These are phyloP conservation scores for Oreotragus oreotragus DNA, from an alignment of 2,113 vertebrate species.

Conservation along the genomic window DNA sequence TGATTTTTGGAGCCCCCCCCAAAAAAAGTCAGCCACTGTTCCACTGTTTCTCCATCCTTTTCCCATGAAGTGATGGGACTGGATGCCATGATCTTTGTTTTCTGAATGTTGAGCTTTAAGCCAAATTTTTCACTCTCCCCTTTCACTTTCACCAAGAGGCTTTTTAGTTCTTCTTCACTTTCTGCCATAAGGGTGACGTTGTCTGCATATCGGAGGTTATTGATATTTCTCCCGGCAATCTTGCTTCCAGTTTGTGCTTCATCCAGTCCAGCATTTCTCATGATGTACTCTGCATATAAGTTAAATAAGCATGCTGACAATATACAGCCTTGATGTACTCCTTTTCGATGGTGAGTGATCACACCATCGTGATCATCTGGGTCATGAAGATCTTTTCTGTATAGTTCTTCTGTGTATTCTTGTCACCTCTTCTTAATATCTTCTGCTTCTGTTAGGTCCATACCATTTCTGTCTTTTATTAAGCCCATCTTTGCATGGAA, in stretches of 20 bases:
- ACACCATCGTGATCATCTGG: not conserved
- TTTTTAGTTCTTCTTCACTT: not conserved
- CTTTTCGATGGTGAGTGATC: not conserved
- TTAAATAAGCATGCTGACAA: not conserved
- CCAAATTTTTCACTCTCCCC: not conserved
- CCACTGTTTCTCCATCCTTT: not conserved
- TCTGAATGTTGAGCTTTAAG: not conserved
- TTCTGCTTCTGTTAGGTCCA: not conserved
- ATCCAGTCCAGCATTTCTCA: not conserved
- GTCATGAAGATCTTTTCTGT: not conserved
- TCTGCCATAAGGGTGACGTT: not conserved
- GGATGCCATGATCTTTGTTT: not conserved
- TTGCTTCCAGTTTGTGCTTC: not conserved
- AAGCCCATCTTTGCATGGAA: not conserved
- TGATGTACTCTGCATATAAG: not conserved
- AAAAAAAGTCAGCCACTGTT: not conserved
- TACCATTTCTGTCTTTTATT: not conserved
- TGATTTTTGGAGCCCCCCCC: not conserved
- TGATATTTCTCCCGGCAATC: not conserved
- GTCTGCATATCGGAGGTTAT: not conserved
- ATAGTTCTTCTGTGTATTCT: not conserved
- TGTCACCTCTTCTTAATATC: not conserved
- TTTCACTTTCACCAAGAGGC: not conserved
- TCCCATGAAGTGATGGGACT: not conserved
- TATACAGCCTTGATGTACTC: not conserved